Evolutionary conservation across 2,888 invertebrate species (phyloP).

Genomic region (Machimus rusticus): DNA sequence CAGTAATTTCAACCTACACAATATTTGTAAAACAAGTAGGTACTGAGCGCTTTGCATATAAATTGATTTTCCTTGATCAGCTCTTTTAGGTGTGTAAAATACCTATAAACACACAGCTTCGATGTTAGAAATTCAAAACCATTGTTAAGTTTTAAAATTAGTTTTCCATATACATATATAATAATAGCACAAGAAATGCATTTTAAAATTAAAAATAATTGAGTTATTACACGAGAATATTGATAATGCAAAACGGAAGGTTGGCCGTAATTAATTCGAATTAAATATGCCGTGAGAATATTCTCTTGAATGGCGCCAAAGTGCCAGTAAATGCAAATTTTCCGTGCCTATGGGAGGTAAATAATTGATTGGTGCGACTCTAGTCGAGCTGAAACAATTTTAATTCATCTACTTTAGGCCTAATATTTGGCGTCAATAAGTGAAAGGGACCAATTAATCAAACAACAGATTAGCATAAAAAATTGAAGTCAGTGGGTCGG

Average conservation of each 20-base stretch:
- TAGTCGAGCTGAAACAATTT: neutral
- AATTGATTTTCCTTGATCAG: neutral
- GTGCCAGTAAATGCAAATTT: neutral
- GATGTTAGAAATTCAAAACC: neutral
- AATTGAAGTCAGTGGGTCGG: conserved; percentile 20
- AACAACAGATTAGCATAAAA: neutral
- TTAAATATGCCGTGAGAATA: neutral
- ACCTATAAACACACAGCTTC: neutral
- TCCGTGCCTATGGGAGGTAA: neutral
- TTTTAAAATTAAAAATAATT: neutral
- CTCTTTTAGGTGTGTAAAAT: neutral
- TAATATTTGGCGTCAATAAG: conserved; percentile 3
- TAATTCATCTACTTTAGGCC: neutral
- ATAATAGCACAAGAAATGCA: neutral
- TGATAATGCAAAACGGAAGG: neutral
- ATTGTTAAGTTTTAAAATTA: neutral
- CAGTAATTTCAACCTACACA: neutral
- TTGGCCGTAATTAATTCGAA: neutral
- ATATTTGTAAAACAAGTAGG: neutral
- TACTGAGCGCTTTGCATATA: neutral
- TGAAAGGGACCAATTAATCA: conserved; percentile 23
- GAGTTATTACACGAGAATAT: neutral
- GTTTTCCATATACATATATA: neutral
- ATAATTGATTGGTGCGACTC: neutral
- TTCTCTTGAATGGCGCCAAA: neutral